Percentiles rank a stretch among this genome's conserved stretches.
phyloP scores from a whole-genome alignment of 2,797 vertebrate species.

The Neosalanx taihuensis region DNA sequence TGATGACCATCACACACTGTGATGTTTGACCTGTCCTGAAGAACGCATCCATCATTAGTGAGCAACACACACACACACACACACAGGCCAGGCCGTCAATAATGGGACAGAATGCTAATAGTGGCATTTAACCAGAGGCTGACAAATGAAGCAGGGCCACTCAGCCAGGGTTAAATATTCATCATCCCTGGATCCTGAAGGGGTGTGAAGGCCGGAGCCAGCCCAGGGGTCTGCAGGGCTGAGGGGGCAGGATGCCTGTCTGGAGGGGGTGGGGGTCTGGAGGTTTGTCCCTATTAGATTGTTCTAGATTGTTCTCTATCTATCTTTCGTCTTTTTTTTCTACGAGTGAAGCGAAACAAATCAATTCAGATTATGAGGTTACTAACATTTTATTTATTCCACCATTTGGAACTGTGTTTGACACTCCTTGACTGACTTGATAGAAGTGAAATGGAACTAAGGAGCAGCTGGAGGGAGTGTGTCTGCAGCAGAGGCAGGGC shows the following conservation, averaged over 20 bases:
- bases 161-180: slow-evolving; percentile 59
- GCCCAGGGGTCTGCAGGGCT: slow-evolving; percentile 10
- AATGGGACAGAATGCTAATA: slow-evolving; percentile 89
- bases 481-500: too few relatives aligned
- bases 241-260: too few relatives aligned
- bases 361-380: too few relatives aligned
- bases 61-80: slow-evolving; percentile 62
- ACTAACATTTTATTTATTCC: too few relatives aligned
- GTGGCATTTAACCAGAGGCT: slow-evolving; percentile 74
- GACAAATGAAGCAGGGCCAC: slow-evolving; percentile 59
- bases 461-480: neutral
- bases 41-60: slow-evolving; percentile 84
- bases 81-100: slow-evolving; percentile 74
- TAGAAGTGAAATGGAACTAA: too few relatives aligned
- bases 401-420: slow-evolving; percentile 4
- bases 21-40: slow-evolving; percentile 77
- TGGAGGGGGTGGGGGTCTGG: too few relatives aligned
- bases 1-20: slow-evolving; percentile 72
- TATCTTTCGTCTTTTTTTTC: too few relatives aligned
- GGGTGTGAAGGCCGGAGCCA: slow-evolving; percentile 22
- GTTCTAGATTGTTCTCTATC: too few relatives aligned
- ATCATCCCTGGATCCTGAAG: slow-evolving; percentile 24
- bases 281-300: too few relatives aligned
- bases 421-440: too few relatives aligned
- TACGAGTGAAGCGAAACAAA: too few relatives aligned